These are phyloP conservation scores for Aegithalos caudatus DNA, from an alignment of 2,113 vertebrate species.

Conservation along the genomic window DNA sequence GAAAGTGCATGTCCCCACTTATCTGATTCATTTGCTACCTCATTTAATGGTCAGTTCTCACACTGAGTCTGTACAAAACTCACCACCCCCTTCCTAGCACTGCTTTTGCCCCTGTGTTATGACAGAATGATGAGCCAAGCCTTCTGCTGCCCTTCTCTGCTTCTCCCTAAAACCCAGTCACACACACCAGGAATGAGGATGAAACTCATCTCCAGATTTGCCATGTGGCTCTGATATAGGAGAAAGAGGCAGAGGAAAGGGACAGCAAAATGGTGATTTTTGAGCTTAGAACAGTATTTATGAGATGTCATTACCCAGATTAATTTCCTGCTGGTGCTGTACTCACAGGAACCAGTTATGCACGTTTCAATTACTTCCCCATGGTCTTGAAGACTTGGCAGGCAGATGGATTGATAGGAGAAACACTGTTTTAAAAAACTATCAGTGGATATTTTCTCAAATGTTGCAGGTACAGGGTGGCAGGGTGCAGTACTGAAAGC, in stretches of 20 bases:
- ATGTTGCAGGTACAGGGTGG: not conserved
- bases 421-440: not conserved
- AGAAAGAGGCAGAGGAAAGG: not conserved
- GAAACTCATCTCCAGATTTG: not conserved
- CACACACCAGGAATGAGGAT: not conserved
- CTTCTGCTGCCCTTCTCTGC: not conserved
- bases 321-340: not conserved
- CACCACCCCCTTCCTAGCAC: not conserved
- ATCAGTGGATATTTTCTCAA: not conserved
- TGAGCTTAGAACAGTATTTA: not conserved
- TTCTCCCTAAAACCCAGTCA: not conserved
- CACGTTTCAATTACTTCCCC: not conserved
- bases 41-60: not conserved
- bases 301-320: not conserved
- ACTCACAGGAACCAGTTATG: not conserved
- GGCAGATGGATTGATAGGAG: not conserved
- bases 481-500: not conserved
- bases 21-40: not conserved
- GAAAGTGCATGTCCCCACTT: fast-evolving
- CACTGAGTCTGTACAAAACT: not conserved
- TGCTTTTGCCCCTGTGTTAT: not conserved
- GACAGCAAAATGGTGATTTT: not conserved
- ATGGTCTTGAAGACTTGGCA: not conserved
- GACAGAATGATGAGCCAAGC: not conserved
- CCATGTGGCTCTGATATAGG: too few relatives aligned